Conservation (phyloP, 2,888 invertebrate species). For the Acrocera orbiculus region DNA sequence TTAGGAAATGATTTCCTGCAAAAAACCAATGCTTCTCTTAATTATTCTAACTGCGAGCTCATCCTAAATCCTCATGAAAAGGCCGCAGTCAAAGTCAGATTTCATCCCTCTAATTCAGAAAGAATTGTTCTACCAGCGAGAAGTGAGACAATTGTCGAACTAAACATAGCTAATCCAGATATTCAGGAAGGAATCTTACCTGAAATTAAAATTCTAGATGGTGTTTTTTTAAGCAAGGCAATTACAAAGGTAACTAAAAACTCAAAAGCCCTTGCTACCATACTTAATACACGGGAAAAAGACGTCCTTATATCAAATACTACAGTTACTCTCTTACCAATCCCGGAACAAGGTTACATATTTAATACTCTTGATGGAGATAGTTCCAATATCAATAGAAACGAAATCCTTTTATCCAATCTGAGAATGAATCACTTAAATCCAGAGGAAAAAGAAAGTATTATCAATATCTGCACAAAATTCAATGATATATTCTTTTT, state of each 20-base stretch:
- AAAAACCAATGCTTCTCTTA: background rate
- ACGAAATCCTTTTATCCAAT: no score
- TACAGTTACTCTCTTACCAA: no score
- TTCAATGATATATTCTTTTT: constrained; percentile 3
- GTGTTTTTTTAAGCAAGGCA: background rate
- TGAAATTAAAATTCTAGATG: background rate
- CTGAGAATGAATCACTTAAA: no score
- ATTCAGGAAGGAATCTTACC: background rate
- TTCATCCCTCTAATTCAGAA: background rate
- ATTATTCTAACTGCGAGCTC: no score
- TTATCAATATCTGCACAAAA: background rate
- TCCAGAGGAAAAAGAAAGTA: constrained; percentile 1
- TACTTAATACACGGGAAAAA: no score
- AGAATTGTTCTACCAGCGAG: background rate
- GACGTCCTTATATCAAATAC: no score
- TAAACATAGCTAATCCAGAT: background rate
- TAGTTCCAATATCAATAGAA: no score
- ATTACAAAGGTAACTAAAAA: no score
- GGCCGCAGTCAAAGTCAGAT: no score
- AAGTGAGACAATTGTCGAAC: background rate
- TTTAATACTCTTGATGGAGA: no score
- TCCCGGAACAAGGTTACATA: no score
- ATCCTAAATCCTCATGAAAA: background rate
- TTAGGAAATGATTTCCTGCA: background rate
- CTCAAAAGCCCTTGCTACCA: no score